A percentile compares a stretch with the other conserved stretches of the same genome.
phyloP scores from a whole-genome alignment of 2,113 vertebrate species.

The Ia io region DNA sequence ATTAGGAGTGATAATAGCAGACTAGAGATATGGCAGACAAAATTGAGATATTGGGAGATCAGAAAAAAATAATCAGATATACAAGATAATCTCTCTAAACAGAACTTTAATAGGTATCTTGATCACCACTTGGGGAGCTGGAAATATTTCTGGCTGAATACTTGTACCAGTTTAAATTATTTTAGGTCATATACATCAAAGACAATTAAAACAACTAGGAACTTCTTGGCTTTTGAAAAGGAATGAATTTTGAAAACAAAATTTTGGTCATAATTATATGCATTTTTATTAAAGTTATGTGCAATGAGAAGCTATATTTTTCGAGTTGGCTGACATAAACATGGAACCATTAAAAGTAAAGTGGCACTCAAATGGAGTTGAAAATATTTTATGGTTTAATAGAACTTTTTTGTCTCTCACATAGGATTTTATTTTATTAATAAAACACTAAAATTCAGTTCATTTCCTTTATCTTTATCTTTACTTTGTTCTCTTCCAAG shows the following conservation, averaged over 20 bases:
- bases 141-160: neutral
- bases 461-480: neutral
- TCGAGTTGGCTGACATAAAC: neutral
- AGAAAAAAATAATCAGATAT: neutral
- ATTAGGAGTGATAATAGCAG: neutral
- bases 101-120: neutral
- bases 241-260: constrained; percentile 46
- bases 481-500: constrained; percentile 10
- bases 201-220: neutral
- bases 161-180: neutral
- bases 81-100: neutral
- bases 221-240: constrained; percentile 25
- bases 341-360: neutral
- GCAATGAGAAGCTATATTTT: neutral
- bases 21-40: neutral
- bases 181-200: neutral
- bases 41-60: neutral
- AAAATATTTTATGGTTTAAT: constrained; percentile 32
- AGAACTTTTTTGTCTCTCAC: neutral
- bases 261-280: constrained; percentile 9
- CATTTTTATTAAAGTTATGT: neutral
- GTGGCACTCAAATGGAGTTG: neutral
- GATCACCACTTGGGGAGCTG: neutral
- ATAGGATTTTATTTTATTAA: constrained; percentile 48
- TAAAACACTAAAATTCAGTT: constrained; percentile 27